Evolutionary conservation across 2,888 invertebrate species (phyloP).

Genomic region (Selenia dentaria): DNA sequence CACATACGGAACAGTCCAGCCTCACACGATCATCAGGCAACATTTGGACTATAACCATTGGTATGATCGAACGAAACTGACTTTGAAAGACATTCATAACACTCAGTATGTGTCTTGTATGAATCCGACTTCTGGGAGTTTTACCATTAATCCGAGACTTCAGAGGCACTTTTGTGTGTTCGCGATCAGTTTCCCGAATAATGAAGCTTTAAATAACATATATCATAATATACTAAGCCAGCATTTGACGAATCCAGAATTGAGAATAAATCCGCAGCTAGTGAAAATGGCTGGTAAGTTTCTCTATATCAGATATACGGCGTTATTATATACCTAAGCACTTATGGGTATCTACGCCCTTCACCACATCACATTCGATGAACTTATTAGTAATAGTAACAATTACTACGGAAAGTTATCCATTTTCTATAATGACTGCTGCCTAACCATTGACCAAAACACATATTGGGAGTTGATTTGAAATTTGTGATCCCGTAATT

Average conservation of each 20-base stretch:
- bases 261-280: conserved; percentile 90
- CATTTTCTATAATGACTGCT: too few species aligned
- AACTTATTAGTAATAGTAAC: too few species aligned
- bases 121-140: conserved; percentile 99
- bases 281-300: conserved; percentile 85
- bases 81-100: conserved; percentile 97
- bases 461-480: too few species aligned
- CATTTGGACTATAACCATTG: conserved; percentile 98
- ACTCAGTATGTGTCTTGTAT: conserved; percentile 98
- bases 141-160: conserved; percentile 97
- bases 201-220: conserved; percentile 93
- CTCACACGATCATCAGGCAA: conserved; percentile 97
- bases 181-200: conserved; percentile 92
- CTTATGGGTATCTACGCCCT: too few species aligned
- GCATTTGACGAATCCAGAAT: conserved; percentile 92
- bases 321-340: too few species aligned
- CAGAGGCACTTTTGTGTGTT: conserved; percentile 96
- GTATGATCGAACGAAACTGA: conserved; percentile 93
- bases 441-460: too few species aligned
- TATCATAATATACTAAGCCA: conserved; percentile 95
- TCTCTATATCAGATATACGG: neutral
- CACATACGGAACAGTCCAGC: conserved; percentile 96
- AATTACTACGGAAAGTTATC: too few species aligned
- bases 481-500: too few species aligned
- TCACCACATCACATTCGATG: too few species aligned